Conservation (phyloP, 2,888 invertebrate species). For the Archaeoteleia sp. region DNA sequence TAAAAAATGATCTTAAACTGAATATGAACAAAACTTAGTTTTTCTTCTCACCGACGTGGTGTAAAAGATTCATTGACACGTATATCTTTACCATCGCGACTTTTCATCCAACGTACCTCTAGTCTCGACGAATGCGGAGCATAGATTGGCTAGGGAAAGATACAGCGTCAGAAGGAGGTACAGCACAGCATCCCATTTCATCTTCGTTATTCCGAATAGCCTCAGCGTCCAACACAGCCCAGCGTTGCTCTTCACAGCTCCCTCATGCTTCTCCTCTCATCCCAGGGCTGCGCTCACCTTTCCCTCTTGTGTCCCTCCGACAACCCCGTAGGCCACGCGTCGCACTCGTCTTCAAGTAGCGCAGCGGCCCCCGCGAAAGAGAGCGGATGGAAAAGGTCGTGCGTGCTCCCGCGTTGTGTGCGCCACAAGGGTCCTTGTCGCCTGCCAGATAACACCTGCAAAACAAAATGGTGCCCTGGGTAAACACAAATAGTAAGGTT, state of each 20-base stretch:
- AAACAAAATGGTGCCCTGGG: conserved; percentile 45
- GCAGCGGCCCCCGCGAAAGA: conserved; percentile 16
- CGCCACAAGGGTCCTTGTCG: conserved; percentile 61
- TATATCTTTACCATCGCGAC: no score
- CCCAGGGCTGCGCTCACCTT: conserved; percentile 3
- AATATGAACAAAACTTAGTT: neutral
- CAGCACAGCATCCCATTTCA: conserved; percentile 66
- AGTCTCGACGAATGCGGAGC: conserved; percentile 61
- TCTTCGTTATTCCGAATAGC: conserved; percentile 62
- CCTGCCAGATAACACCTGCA: conserved; percentile 60
- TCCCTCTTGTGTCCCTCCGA: conserved; percentile 5
- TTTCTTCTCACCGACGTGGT: neutral
- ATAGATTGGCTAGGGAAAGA: conserved; percentile 59
- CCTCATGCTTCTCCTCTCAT: conserved; percentile 46
- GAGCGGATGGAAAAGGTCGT: conserved; percentile 30
- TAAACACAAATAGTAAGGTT: conserved; percentile 33
- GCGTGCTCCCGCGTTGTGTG: conserved; percentile 27
- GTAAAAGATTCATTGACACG: no score
- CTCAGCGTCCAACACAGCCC: conserved; percentile 36
- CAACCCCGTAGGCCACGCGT: conserved; percentile 1
- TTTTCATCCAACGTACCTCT: conserved; percentile 62
- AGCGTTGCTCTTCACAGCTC: conserved; percentile 46
- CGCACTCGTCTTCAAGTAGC: conserved; percentile 27
- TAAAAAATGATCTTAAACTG: no score
- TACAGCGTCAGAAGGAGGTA: conserved; percentile 59